Evolutionary conservation across 2,113 vertebrate genomes (phyloP).

Genomic region (Oreotrochilus melanogaster): DNA sequence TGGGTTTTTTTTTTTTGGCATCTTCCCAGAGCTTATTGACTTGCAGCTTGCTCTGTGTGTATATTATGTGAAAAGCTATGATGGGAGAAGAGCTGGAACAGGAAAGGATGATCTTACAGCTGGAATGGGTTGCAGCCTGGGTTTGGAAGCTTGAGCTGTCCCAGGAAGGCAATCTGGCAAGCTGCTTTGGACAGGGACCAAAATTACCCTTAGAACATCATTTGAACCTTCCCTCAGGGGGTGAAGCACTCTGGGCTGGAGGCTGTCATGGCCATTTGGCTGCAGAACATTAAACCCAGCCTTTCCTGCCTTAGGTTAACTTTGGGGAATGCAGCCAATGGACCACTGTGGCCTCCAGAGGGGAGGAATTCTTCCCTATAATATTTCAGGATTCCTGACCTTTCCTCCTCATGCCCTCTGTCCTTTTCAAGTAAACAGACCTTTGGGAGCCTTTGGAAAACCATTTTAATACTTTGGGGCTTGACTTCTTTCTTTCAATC

Average conservation of each 20-base stretch:
- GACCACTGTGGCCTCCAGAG: background rate
- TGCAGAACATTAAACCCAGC: background rate
- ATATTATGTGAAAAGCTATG: background rate
- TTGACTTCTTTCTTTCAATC: background rate
- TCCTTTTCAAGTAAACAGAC: background rate
- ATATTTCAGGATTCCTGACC: background rate
- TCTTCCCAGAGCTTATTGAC: slow-evolving; percentile 13
- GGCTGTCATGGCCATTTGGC: background rate
- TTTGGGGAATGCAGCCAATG: background rate
- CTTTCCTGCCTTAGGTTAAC: background rate
- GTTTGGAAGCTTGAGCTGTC: slow-evolving; percentile 40
- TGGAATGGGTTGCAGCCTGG: slow-evolving; percentile 45
- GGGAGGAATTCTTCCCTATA: background rate
- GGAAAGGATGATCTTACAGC: slow-evolving; percentile 38
- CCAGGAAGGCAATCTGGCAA: background rate
- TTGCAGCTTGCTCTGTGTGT: slow-evolving; percentile 10
- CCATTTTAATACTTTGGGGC: background rate
- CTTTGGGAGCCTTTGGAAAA: background rate
- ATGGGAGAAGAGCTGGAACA: background rate
- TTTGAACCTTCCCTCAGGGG: background rate
- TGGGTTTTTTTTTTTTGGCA: background rate
- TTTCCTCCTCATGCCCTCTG: background rate
- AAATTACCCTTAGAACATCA: background rate
- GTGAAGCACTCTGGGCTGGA: background rate
- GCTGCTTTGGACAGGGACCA: background rate